phyloP scores from a whole-genome alignment of 2,888 invertebrate genomes.

The Harpalus rufipes region DNA sequence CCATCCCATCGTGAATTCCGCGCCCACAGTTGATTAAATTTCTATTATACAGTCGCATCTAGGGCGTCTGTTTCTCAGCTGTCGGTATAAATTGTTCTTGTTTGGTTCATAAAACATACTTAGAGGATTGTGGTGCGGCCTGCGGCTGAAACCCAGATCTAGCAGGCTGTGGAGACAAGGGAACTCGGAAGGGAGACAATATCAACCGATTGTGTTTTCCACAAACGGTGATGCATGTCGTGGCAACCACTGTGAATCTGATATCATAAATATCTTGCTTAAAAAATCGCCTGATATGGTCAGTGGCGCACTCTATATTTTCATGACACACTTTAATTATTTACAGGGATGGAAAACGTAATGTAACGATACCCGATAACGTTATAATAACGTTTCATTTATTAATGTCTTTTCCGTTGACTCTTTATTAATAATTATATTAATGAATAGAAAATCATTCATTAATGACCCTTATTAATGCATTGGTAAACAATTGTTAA shows the following conservation, averaged over 20 bases:
- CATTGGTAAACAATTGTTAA: no score
- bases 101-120: constrained; percentile 67
- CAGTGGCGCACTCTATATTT: constrained; percentile 43
- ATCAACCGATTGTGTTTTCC: constrained; percentile 70
- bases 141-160: constrained; percentile 4
- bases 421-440: no score
- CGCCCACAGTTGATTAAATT: constrained; percentile 72
- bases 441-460: no score
- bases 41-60: constrained; percentile 72
- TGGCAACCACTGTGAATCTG: constrained; percentile 70
- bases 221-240: constrained; percentile 71
- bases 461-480: no score
- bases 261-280: constrained; percentile 70
- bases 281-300: constrained; percentile 35
- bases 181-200: constrained; percentile 68
- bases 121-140: constrained; percentile 61
- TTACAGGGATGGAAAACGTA: no score
- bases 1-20: neutral
- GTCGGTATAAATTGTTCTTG: constrained; percentile 65
- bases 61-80: constrained; percentile 60
- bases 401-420: no score
- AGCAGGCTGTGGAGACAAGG: neutral
- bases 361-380: no score
- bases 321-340: neutral
- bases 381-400: no score